phyloP scores from a whole-genome alignment of 2,113 vertebrate genomes.

The Atrichornis clamosus region DNA sequence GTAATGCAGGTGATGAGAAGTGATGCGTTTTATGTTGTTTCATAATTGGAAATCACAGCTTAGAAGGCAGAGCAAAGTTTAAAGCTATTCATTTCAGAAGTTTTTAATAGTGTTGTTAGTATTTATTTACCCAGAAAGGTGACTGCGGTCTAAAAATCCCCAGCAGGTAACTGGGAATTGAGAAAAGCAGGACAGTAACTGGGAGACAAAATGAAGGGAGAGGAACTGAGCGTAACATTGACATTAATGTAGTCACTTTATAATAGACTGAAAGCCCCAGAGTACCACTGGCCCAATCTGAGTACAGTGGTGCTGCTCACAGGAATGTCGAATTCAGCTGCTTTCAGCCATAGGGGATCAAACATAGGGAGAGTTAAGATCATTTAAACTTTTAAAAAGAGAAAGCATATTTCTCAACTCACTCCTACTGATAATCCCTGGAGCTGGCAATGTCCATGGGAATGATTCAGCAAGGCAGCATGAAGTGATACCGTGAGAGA shows the following conservation, averaged over 20 bases:
- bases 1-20: neutral
- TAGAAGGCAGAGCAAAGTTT: neutral
- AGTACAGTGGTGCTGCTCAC: neutral
- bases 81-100: neutral
- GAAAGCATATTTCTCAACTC: neutral
- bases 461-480: neutral
- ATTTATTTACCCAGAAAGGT: neutral
- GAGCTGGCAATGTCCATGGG: neutral
- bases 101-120: neutral
- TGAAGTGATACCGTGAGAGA: neutral
- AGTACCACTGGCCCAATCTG: neutral
- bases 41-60: neutral
- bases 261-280: neutral
- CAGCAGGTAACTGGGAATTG: neutral
- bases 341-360: neutral
- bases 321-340: neutral
- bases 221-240: neutral
- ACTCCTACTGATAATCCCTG: neutral
- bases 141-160: neutral
- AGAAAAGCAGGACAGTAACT: neutral
- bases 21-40: neutral
- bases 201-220: neutral
- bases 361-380: neutral
- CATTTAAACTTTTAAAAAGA: neutral
- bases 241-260: neutral